Evolutionary conservation across 2,113 vertebrate genomes (phyloP).

Genomic region (Cyrtonyx montezumae): DNA sequence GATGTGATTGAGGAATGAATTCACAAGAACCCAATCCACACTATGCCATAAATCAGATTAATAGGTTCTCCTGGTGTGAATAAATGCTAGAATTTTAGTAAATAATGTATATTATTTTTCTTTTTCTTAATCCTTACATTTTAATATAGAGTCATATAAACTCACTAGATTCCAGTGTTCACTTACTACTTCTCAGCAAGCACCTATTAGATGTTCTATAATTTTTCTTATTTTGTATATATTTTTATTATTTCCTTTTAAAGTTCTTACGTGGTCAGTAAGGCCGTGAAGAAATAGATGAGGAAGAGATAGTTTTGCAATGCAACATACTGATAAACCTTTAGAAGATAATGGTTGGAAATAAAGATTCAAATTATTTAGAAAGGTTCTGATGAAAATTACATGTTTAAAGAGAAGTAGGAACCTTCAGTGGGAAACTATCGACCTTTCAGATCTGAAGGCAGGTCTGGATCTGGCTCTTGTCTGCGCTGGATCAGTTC

Average conservation of each 20-base stretch:
- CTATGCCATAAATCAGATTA: not conserved
- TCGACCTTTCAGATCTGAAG: not conserved
- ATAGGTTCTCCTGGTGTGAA: not conserved
- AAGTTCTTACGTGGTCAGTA: not conserved
- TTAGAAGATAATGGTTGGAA: not conserved
- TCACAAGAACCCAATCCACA: fast-evolving
- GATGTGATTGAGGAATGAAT: not conserved
- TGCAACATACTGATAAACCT: not conserved
- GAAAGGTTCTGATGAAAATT: not conserved
- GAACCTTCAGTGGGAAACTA: not conserved
- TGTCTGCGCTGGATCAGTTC: not conserved
- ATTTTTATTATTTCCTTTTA: not conserved
- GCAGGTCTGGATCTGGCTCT: not conserved
- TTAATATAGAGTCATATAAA: not conserved
- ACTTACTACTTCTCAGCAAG: not conserved
- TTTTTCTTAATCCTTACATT: not conserved
- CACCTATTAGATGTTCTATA: not conserved
- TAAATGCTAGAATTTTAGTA: not conserved
- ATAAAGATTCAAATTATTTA: not conserved
- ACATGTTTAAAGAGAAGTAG: not conserved
- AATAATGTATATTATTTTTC: not conserved
- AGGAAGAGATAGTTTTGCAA: not conserved
- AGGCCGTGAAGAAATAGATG: not conserved
- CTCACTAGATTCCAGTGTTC: not conserved
- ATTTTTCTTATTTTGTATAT: not conserved